These are phyloP conservation scores for Sander lucioperca DNA, from an alignment of 2,113 vertebrate species.

Conservation along the genomic window DNA sequence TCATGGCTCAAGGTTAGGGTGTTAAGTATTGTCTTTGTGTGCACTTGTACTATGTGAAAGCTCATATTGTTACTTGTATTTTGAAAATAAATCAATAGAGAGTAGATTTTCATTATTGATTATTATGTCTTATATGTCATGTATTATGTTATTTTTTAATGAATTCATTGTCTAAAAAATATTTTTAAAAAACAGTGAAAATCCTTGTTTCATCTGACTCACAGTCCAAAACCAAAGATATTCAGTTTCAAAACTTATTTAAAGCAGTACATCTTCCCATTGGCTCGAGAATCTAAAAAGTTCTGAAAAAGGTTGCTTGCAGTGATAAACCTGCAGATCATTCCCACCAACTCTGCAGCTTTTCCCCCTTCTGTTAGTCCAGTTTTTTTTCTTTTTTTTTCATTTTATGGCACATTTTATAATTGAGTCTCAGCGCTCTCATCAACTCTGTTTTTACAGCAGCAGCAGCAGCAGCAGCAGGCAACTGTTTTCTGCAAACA, in stretches of 20 bases:
- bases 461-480: too few species aligned
- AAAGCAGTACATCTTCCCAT: neutral
- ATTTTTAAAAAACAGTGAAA: too few species aligned
- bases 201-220: neutral
- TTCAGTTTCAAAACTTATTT: neutral
- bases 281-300: neutral
- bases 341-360: too few species aligned
- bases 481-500: too few species aligned
- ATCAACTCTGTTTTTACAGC: too few species aligned
- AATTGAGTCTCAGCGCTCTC: too few species aligned
- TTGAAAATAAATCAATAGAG: neutral
- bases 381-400: too few species aligned
- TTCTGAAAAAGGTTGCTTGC: neutral
- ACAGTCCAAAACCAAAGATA: neutral
- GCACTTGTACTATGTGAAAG: neutral
- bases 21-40: neutral
- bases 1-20: neutral
- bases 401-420: too few species aligned
- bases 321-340: neutral
- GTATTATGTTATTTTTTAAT: too few species aligned
- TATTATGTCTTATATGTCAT: too few species aligned
- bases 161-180: too few species aligned
- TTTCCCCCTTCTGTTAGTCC: too few species aligned
- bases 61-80: neutral
- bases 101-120: neutral